Conservation (phyloP, 2,797 vertebrate genomes). For the Enteromius trimaculatus region DNA sequence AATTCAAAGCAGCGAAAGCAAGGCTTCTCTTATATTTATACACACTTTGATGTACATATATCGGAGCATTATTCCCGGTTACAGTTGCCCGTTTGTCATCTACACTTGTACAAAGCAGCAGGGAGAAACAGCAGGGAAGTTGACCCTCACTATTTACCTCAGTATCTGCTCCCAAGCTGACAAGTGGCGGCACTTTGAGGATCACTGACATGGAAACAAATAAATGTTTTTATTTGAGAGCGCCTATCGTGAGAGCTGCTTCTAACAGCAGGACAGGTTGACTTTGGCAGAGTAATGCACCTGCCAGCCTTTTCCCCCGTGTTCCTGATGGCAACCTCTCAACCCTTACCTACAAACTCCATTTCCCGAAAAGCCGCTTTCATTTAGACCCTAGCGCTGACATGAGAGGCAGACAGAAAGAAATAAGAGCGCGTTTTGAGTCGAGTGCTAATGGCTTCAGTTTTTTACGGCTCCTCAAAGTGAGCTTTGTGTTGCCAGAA, state of each 20-base stretch:
- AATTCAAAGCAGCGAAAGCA: neutral
- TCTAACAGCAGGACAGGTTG: conserved; percentile 67
- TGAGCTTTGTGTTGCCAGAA: conserved; percentile 67
- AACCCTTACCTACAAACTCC: conserved; percentile 30
- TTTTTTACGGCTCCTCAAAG: conserved; percentile 38
- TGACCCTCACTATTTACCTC: conserved; percentile 27
- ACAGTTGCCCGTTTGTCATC: conserved; percentile 11
- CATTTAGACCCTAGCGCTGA: conserved; percentile 23
- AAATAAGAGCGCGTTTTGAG: conserved; percentile 33
- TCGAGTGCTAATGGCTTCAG: conserved; percentile 29
- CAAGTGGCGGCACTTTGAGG: conserved; percentile 67
- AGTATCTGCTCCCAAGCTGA: conserved; percentile 63
- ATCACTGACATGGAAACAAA: conserved; percentile 68
- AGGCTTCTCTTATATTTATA: conserved; percentile 15
- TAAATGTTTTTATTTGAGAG: conserved; percentile 74
- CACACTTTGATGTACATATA: conserved; percentile 27
- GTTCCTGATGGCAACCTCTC: conserved; percentile 48
- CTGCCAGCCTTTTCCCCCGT: conserved; percentile 66
- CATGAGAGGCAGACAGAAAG: conserved; percentile 39
- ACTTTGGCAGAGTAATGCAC: conserved; percentile 74
- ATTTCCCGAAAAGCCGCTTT: conserved; percentile 59
- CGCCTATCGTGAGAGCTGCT: conserved; percentile 64
- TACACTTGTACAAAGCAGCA: conserved; percentile 30
- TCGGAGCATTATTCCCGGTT: conserved; percentile 13
- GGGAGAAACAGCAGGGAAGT: conserved; percentile 29